Percentiles rank a stretch among this genome's conserved stretches.
phyloP scores from a whole-genome alignment of 2,888 invertebrate species.

The Phanerotoma sp. region DNA sequence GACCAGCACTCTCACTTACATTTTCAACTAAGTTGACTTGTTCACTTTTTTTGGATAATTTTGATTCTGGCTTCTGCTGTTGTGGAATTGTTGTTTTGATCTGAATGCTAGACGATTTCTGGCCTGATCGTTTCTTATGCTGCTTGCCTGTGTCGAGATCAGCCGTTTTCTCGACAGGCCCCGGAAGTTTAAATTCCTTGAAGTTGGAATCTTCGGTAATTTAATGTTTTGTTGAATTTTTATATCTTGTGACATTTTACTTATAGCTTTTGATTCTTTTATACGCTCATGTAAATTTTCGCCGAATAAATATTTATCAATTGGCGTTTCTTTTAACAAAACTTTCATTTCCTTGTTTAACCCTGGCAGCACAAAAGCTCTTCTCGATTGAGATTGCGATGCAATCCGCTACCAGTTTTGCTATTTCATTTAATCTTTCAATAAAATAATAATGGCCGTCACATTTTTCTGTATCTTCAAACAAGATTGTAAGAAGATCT shows the following conservation, averaged over 20 bases:
- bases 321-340: slow-evolving; percentile 9
- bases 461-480: slow-evolving; percentile 12
- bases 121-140: slow-evolving; percentile 4
- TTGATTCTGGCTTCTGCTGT: slow-evolving; percentile 5
- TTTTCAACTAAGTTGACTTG: slow-evolving; percentile 7
- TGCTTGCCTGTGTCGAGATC: slow-evolving; percentile 12
- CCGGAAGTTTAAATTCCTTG: slow-evolving; percentile 18
- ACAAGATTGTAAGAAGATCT: slow-evolving; percentile 7
- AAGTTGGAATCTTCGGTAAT: background rate
- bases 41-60: background rate
- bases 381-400: slow-evolving; percentile 19
- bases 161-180: slow-evolving; percentile 18
- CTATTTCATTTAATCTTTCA: slow-evolving; percentile 14
- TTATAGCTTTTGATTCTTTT: slow-evolving; percentile 17
- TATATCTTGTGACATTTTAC: slow-evolving; percentile 3
- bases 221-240: background rate
- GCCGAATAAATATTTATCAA: slow-evolving; percentile 20
- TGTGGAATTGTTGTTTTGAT: slow-evolving; percentile 16
- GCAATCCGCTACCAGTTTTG: slow-evolving; percentile 13
- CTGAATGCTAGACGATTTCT: slow-evolving; percentile 15
- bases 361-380: slow-evolving; percentile 22
- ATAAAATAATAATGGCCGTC: slow-evolving; percentile 8
- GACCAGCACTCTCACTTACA: slow-evolving; percentile 21
- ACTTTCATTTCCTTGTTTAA: slow-evolving; percentile 13
- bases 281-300: slow-evolving; percentile 18